Conservation (phyloP, 2,113 vertebrate species). For the Nycticorax nycticorax region DNA sequence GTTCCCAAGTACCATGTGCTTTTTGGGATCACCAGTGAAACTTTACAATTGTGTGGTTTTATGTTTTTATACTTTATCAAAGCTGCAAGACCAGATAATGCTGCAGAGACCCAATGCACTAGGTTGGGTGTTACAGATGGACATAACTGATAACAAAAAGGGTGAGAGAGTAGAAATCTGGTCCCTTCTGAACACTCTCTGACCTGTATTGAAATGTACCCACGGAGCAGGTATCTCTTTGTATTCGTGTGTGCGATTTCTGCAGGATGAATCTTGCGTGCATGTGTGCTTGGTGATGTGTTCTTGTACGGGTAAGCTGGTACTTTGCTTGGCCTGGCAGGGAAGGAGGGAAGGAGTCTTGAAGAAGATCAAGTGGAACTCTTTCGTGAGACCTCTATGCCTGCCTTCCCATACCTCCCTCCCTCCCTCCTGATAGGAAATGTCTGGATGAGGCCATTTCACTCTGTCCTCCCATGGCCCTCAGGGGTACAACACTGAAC, state of each 20-base stretch:
- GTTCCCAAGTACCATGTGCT: not conserved
- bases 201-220: not conserved
- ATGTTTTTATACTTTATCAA: slow-evolving; percentile 17
- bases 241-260: not conserved
- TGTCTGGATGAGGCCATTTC: not conserved
- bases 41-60: slow-evolving; percentile 1
- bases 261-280: not conserved
- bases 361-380: not conserved
- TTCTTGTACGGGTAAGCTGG: not conserved
- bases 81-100: not conserved
- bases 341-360: not conserved
- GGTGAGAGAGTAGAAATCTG: not conserved
- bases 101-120: not conserved
- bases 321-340: not conserved
- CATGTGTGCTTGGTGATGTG: fast-evolving
- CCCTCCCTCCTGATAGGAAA: not conserved
- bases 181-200: not conserved
- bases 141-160: not conserved
- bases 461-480: not conserved
- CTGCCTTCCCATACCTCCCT: fast-evolving
- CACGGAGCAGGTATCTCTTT: not conserved
- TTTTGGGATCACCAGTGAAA: not conserved
- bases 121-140: not conserved
- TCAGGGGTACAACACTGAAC: fast-evolving
- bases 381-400: not conserved